A percentile compares a stretch with the other conserved stretches of the same genome.
phyloP scores from a whole-genome alignment of 2,797 vertebrate species.

The Scomberomorus guttatus region DNA sequence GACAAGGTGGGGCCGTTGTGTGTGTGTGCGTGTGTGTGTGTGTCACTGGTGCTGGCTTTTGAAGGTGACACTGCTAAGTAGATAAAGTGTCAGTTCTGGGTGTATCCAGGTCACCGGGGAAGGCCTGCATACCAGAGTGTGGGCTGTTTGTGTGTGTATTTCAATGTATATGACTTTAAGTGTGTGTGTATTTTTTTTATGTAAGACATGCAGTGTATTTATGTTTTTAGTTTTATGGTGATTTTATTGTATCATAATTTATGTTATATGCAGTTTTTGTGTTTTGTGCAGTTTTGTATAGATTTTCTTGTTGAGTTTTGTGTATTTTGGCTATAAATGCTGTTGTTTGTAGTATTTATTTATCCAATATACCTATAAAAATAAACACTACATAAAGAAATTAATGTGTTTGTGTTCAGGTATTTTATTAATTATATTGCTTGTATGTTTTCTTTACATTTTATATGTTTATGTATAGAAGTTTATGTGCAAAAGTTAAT shows the following conservation, averaged over 20 bases:
- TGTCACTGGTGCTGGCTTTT: conserved; percentile 64
- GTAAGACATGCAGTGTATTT: neutral
- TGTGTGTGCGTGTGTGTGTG: conserved; percentile 44
- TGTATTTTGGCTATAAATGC: neutral
- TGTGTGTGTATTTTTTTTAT: neutral
- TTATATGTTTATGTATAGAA: no score
- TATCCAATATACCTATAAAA: neutral
- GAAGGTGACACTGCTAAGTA: conserved; percentile 84
- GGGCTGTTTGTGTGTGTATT: conserved; percentile 23
- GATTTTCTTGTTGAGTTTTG: neutral
- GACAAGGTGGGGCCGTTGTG: conserved; percentile 35
- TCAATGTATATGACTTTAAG: neutral
- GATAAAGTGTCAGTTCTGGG: conserved; percentile 77
- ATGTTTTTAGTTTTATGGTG: no score
- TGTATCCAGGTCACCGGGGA: conserved; percentile 78
- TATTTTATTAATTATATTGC: neutral
- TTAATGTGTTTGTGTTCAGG: neutral
- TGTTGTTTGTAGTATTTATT: no score
- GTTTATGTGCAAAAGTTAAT: neutral
- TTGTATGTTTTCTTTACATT: neutral
- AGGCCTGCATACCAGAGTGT: conserved; percentile 34
- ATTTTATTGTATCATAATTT: no score
- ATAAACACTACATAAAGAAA: neutral
- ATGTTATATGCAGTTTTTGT: no score
- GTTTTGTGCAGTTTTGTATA: no score